Evolutionary conservation across 2,797 vertebrate species (phyloP).

Genomic region (Eidolon dupreanum): DNA sequence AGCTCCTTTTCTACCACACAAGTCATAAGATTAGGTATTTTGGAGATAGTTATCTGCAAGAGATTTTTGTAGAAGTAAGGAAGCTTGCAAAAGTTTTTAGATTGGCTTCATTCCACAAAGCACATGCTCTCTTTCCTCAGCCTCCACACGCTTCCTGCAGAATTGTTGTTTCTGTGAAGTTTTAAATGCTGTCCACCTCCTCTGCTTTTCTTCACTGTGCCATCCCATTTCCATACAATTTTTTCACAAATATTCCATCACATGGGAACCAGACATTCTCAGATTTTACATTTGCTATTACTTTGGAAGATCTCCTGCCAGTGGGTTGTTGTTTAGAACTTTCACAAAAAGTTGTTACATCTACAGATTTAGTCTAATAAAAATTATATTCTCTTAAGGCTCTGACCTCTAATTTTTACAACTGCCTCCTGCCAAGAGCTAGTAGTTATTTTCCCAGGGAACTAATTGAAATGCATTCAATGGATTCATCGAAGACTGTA

Average conservation of each 20-base stretch:
- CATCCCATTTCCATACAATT: neutral
- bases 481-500: neutral
- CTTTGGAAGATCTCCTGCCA: neutral
- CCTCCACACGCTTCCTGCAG: neutral
- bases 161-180: neutral
- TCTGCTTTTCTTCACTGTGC: neutral
- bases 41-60: neutral
- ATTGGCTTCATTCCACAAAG: neutral
- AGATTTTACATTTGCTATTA: neutral
- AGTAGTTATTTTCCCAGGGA: neutral
- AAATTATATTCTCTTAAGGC: neutral
- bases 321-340: neutral
- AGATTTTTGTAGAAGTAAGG: neutral
- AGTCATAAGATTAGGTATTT: neutral
- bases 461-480: neutral
- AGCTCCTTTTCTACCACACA: neutral
- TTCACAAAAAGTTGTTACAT: neutral
- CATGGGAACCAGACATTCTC: neutral
- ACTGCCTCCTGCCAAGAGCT: neutral
- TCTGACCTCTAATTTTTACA: neutral
- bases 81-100: neutral
- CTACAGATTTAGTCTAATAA: neutral
- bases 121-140: neutral
- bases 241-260: neutral
- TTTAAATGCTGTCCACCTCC: neutral